phyloP scores from a whole-genome alignment of 1,140 invertebrate species.

The Watersipora subatra region DNA sequence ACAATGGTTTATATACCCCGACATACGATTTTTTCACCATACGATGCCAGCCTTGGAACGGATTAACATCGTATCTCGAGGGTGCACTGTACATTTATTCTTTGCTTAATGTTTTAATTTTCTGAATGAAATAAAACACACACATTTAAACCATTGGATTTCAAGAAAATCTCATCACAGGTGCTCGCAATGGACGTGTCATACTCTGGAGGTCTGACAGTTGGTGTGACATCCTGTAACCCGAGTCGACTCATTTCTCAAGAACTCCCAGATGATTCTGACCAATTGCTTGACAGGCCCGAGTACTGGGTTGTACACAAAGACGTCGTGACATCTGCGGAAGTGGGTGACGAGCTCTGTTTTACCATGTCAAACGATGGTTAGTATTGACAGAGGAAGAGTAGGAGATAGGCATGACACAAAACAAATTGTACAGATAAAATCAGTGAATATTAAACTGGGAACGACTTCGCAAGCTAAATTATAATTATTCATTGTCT shows the following conservation, averaged over 20 bases:
- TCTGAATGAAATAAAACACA: too few relatives aligned
- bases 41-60: too few relatives aligned
- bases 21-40: too few relatives aligned
- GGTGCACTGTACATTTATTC: too few relatives aligned
- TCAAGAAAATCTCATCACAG: too few relatives aligned
- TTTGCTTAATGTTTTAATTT: too few relatives aligned
- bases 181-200: slow-evolving; percentile 65
- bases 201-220: slow-evolving; percentile 72
- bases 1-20: too few relatives aligned
- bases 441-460: too few relatives aligned
- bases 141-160: too few relatives aligned
- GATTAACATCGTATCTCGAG: too few relatives aligned
- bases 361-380: slow-evolving; percentile 66
- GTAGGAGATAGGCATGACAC: background rate
- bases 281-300: slow-evolving; percentile 75
- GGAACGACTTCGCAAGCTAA: too few relatives aligned
- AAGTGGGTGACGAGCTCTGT: slow-evolving; percentile 76
- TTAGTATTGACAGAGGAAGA: slow-evolving; percentile 16
- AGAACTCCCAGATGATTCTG: slow-evolving; percentile 81
- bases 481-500: background rate
- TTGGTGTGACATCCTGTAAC: slow-evolving; percentile 86
- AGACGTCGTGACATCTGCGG: slow-evolving; percentile 68
- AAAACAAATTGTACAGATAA: too few relatives aligned
- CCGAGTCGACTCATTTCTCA: slow-evolving; percentile 54
- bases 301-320: slow-evolving; percentile 95